These are phyloP conservation scores for Loripinus fragilis DNA, from an alignment of 2,888 invertebrate species.

Conservation along the genomic window DNA sequence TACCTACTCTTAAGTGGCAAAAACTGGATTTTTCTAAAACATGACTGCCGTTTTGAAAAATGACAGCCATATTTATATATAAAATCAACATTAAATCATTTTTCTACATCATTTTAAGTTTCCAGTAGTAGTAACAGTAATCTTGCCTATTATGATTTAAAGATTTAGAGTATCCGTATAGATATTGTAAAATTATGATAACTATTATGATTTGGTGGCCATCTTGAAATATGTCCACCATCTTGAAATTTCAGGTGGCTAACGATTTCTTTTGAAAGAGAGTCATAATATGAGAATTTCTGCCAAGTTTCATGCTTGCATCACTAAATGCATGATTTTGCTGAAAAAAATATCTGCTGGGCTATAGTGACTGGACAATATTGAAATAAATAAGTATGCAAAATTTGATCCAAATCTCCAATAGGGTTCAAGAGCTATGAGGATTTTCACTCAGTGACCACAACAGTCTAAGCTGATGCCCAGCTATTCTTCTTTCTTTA, in stretches of 20 bases:
- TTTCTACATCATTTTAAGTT: neutral
- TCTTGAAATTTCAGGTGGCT: slow-evolving; percentile 21
- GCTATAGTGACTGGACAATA: too few relatives aligned
- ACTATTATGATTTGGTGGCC: neutral
- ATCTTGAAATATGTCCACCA: slow-evolving; percentile 28
- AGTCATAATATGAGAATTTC: neutral
- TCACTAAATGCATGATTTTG: slow-evolving; percentile 14
- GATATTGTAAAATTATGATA: neutral
- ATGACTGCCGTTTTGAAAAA: slow-evolving; percentile 15
- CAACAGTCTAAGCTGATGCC: too few relatives aligned
- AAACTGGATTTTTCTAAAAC: neutral
- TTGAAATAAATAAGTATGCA: too few relatives aligned
- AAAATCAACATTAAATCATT: neutral
- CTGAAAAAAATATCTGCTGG: neutral
- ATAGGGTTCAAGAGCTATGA: too few relatives aligned
- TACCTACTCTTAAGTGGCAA: too few relatives aligned
- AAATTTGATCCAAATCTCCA: too few relatives aligned
- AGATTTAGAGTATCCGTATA: neutral
- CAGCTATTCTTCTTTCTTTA: too few relatives aligned
- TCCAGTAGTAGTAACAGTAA: neutral
- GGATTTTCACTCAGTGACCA: too few relatives aligned
- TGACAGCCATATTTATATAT: slow-evolving; percentile 14
- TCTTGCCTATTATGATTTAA: neutral
- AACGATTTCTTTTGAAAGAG: neutral
- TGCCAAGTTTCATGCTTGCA: slow-evolving; percentile 5